Evolutionary conservation across 2,797 vertebrate genomes (phyloP).

Genomic region (Alca torda): DNA sequence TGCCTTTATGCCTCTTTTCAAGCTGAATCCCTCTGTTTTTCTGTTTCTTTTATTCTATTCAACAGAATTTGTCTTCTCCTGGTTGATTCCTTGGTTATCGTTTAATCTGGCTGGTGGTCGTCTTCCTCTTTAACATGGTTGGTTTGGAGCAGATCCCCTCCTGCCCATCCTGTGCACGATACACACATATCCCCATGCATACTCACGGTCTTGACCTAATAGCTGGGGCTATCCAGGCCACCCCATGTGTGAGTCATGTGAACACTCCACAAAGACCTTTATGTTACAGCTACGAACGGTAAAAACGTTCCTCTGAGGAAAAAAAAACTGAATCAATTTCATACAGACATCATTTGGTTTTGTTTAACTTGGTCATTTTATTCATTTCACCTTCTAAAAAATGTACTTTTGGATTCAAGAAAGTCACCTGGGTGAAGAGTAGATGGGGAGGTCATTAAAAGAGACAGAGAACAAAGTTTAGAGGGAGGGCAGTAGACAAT

Average conservation of each 20-base stretch:
- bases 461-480: background rate
- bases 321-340: background rate
- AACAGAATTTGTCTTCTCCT: background rate
- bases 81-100: background rate
- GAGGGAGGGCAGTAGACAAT: background rate
- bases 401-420: background rate
- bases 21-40: background rate
- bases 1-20: background rate
- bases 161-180: rapidly evolving
- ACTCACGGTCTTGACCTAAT: background rate
- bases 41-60: background rate
- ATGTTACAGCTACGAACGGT: background rate
- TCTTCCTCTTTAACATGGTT: background rate
- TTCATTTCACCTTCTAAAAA: background rate
- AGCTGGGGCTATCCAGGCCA: background rate
- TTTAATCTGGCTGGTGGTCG: rapidly evolving
- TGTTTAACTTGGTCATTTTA: background rate
- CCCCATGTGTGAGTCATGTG: rapidly evolving
- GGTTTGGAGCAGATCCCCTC: rapidly evolving
- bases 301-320: background rate
- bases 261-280: background rate
- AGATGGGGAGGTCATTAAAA: background rate
- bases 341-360: background rate
- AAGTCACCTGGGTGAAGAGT: background rate
- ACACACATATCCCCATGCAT: rapidly evolving